Evolutionary conservation across 2,797 vertebrate species (phyloP).

Genomic region (Aythya fuligula): DNA sequence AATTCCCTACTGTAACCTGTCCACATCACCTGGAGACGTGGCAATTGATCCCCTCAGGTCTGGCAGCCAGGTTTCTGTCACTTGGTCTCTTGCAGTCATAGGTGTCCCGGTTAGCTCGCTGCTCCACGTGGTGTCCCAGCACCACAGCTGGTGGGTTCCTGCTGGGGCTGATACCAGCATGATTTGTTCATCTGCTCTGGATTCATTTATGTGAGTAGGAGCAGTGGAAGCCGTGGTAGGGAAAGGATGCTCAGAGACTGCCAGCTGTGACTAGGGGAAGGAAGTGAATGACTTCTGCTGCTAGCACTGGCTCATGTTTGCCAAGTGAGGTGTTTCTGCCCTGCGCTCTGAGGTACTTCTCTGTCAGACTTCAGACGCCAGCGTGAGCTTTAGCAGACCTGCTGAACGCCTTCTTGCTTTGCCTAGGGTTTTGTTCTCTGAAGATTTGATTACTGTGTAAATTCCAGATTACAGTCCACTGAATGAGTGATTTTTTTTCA

Average conservation of each 20-base stretch:
- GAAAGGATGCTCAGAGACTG: not conserved
- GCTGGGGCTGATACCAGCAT: not conserved
- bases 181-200: not conserved
- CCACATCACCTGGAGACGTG: not conserved
- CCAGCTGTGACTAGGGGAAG: accelerated
- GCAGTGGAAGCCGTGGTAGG: not conserved
- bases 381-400: not conserved
- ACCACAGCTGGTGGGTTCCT: not conserved
- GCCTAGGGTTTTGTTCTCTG: not conserved
- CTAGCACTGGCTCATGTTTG: not conserved
- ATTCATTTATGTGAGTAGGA: not conserved
- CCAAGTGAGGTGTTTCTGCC: accelerated
- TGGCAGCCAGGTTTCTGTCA: not conserved
- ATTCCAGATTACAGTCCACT: not conserved
- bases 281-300: not conserved
- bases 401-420: not conserved
- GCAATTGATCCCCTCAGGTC: not conserved
- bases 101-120: accelerated
- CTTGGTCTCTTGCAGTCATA: not conserved
- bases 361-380: not conserved
- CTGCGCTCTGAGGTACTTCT: not conserved
- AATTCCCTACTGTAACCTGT: not conserved
- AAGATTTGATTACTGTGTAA: slow-evolving; percentile 14
- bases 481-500: not conserved
- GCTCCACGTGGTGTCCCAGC: not conserved